These are phyloP conservation scores for Eupithecia insigniata DNA, from an alignment of 2,888 invertebrate species.

Conservation along the genomic window DNA sequence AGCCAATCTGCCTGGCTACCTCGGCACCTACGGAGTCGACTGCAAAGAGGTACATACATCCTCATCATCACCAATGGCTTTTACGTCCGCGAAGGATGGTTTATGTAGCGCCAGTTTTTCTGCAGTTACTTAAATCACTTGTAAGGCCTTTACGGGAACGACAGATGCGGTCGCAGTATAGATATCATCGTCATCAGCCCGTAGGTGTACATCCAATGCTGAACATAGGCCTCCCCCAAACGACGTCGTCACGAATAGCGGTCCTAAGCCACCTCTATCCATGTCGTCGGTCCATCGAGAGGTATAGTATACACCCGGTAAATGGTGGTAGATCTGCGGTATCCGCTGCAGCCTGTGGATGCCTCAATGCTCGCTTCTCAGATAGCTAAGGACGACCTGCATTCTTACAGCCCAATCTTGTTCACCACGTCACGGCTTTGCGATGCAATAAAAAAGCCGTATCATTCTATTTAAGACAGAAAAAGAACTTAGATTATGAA, in stretches of 20 bases:
- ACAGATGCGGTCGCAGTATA: neutral
- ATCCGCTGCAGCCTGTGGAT: neutral
- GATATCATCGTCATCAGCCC: too few species aligned
- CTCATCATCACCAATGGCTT: neutral
- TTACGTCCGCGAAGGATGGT: neutral
- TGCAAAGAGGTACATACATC: conserved; percentile 66
- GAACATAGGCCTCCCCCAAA: too few species aligned
- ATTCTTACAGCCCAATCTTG: neutral
- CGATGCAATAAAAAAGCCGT: neutral
- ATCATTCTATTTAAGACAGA: neutral
- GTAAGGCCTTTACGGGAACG: neutral
- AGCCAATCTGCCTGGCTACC: conserved; percentile 63
- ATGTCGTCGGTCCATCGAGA: too few species aligned
- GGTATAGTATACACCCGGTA: too few species aligned
- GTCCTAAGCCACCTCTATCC: too few species aligned
- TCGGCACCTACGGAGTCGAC: conserved; percentile 70
- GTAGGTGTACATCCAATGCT: too few species aligned
- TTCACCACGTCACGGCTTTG: neutral
- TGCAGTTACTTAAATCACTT: too few species aligned
- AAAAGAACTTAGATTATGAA: neutral
- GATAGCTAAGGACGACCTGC: neutral
- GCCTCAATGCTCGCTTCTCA: neutral
- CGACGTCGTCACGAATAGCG: too few species aligned
- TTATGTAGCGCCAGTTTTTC: neutral
- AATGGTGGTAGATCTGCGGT: too few species aligned